Evolutionary conservation across 2,888 invertebrate genomes (phyloP).

Genomic region (Lepeophtheirus nordmannii): DNA sequence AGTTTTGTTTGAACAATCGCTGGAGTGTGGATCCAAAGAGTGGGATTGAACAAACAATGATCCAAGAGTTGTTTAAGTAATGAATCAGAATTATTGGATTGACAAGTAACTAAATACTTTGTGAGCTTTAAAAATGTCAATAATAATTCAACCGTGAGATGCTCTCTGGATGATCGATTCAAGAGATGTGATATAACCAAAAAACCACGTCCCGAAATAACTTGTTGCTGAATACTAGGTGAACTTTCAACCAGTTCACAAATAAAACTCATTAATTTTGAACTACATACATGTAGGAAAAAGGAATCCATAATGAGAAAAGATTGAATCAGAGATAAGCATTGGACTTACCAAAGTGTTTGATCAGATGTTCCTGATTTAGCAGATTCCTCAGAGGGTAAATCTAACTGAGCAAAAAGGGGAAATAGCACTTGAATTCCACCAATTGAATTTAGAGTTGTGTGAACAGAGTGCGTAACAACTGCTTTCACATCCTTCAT

Average conservation of each 20-base stretch:
- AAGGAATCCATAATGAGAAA: conserved; percentile 22
- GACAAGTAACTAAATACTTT: conserved; percentile 79
- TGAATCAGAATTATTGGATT: conserved; percentile 78
- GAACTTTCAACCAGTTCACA: conserved; percentile 93
- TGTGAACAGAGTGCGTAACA: conserved; percentile 96
- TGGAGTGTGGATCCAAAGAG: conserved; percentile 95
- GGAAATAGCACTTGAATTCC: conserved; percentile 97
- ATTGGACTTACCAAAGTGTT: conserved; percentile 17
- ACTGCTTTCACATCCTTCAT: conserved; percentile 98
- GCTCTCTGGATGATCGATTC: conserved; percentile 46
- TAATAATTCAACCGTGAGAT: conserved; percentile 81
- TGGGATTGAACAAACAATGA: conserved; percentile 97
- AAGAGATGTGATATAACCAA: conserved; percentile 93
- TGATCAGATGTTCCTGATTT: conserved; percentile 8
- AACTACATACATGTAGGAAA: conserved; percentile 45
- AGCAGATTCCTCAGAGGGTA: conserved; percentile 41
- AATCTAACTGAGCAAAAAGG: conserved; percentile 88
- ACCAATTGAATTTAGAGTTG: conserved; percentile 94
- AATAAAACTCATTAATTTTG: conserved; percentile 87
- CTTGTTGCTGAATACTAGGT: conserved; percentile 94
- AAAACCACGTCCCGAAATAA: conserved; percentile 59
- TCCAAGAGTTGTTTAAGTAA: conserved; percentile 90
- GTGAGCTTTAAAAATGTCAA: conserved; percentile 78
- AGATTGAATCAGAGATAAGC: neutral
- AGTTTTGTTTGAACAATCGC: conserved; percentile 81